Evolutionary conservation across 92 coral and sea anemone genomes (phyloP).

Genomic region (Umimayanthus chanpuru): DNA sequence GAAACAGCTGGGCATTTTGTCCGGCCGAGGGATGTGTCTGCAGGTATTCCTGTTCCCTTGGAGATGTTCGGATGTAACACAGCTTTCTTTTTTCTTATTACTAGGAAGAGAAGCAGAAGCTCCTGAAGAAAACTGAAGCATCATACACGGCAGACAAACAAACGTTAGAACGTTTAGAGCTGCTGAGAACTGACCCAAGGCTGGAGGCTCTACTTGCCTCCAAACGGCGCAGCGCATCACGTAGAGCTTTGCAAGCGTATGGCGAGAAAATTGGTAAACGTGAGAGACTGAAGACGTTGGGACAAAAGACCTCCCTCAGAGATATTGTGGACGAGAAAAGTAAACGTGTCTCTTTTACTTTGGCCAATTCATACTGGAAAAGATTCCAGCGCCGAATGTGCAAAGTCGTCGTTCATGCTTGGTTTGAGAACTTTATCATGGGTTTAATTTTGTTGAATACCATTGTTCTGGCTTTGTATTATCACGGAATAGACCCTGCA

Average conservation of each 20-base stretch:
- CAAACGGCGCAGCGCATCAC: constrained; percentile 2
- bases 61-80: too few species aligned
- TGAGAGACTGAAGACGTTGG: constrained; percentile 1
- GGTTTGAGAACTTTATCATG: constrained; percentile 69
- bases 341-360: not conserved
- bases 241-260: constrained; percentile 3
- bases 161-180: constrained; percentile 60
- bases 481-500: constrained; percentile 68
- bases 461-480: constrained; percentile 72
- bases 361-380: constrained; percentile 18
- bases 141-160: constrained; percentile 70
- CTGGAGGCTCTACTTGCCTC: constrained; percentile 14
- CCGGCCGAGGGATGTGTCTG: too few species aligned
- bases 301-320: constrained; percentile 10
- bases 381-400: constrained; percentile 36
- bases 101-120: constrained; percentile 66
- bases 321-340: constrained; percentile 25
- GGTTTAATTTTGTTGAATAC: constrained; percentile 79
- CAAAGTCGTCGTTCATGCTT: constrained; percentile 56
- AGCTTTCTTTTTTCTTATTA: not conserved
- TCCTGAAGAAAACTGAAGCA: constrained; percentile 69
- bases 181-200: constrained; percentile 43
- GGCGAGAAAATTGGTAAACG: not conserved
- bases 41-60: too few species aligned
- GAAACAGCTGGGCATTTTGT: too few species aligned